Evolutionary conservation across 1,140 invertebrate species (phyloP).

Genomic region (Bursaphelenchus mucronatus): DNA sequence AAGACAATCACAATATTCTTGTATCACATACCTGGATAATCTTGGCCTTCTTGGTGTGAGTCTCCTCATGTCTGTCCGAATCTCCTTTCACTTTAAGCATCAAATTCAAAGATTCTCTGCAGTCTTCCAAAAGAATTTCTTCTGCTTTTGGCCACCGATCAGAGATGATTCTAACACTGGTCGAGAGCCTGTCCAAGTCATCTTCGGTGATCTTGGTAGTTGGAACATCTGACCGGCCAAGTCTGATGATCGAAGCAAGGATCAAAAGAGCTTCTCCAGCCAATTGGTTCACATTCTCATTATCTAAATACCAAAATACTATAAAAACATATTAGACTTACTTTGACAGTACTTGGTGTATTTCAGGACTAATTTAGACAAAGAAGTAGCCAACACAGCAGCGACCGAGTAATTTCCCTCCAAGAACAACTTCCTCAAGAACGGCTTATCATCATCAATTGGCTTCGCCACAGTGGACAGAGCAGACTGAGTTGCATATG

Average conservation of each 20-base stretch:
- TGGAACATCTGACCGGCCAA: slow-evolving; percentile 72
- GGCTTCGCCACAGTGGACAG: slow-evolving; percentile 73
- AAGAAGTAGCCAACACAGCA: slow-evolving; percentile 79
- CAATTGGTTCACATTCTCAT: slow-evolving; percentile 62
- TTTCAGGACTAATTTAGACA: slow-evolving; percentile 81
- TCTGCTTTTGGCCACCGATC: slow-evolving; percentile 71
- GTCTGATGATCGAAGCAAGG: slow-evolving; percentile 78
- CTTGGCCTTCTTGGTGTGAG: slow-evolving; percentile 61
- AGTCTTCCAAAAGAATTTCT: slow-evolving; percentile 74
- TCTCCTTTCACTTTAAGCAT: slow-evolving; percentile 80
- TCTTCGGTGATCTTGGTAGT: slow-evolving; percentile 80
- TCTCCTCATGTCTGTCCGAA: slow-evolving; percentile 66
- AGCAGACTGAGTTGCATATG: slow-evolving; percentile 94
- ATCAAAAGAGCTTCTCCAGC: slow-evolving; percentile 80
- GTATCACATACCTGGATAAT: slow-evolving; percentile 40
- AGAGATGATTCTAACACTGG: slow-evolving; percentile 67
- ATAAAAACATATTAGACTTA: slow-evolving; percentile 46
- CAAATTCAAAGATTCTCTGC: slow-evolving; percentile 74
- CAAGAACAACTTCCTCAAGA: slow-evolving; percentile 79
- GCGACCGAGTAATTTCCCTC: slow-evolving; percentile 94
- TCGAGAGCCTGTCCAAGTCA: slow-evolving; percentile 70
- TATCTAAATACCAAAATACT: slow-evolving; percentile 29
- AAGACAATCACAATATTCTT: background rate
- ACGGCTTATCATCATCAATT: slow-evolving; percentile 64
- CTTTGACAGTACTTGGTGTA: slow-evolving; percentile 66